These are phyloP conservation scores for Sinhomidia bicolor DNA, from an alignment of 2,888 invertebrate species.

Conservation along the genomic window DNA sequence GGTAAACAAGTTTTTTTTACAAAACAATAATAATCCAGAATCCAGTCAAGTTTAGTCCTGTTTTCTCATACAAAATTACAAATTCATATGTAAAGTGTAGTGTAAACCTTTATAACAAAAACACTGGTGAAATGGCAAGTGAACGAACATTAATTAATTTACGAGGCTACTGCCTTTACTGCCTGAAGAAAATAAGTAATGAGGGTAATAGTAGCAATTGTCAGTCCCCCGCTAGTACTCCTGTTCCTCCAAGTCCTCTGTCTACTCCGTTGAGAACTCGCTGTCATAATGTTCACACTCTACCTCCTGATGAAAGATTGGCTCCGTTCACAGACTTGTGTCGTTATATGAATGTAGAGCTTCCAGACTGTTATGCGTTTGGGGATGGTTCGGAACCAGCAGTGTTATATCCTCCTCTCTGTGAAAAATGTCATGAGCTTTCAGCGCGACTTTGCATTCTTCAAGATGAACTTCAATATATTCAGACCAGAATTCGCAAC, in stretches of 20 bases:
- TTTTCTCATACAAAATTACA: neutral
- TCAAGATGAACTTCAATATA: constrained; percentile 59
- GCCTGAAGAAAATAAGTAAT: constrained; percentile 25
- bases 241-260: constrained; percentile 19
- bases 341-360: constrained; percentile 44
- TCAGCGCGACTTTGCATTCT: constrained; percentile 50
- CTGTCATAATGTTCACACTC: constrained; percentile 40
- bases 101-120: neutral
- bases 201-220: neutral
- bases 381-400: constrained; percentile 43
- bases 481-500: constrained; percentile 44
- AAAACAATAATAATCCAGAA: neutral
- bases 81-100: too few species aligned
- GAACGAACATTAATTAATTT: constrained; percentile 49
- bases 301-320: constrained; percentile 39
- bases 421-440: constrained; percentile 51
- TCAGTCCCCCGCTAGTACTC: constrained; percentile 25
- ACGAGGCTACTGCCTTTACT: constrained; percentile 54
- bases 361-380: constrained; percentile 52
- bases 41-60: neutral
- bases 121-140: neutral
- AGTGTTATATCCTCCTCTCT: constrained; percentile 52
- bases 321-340: constrained; percentile 55
- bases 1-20: too few species aligned
- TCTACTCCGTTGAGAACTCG: constrained; percentile 23